Percentiles rank a stretch among this genome's conserved stretches.
Evolutionary conservation across 1,140 invertebrate species (phyloP).

Genomic region (Drosophila murphyi): DNA sequence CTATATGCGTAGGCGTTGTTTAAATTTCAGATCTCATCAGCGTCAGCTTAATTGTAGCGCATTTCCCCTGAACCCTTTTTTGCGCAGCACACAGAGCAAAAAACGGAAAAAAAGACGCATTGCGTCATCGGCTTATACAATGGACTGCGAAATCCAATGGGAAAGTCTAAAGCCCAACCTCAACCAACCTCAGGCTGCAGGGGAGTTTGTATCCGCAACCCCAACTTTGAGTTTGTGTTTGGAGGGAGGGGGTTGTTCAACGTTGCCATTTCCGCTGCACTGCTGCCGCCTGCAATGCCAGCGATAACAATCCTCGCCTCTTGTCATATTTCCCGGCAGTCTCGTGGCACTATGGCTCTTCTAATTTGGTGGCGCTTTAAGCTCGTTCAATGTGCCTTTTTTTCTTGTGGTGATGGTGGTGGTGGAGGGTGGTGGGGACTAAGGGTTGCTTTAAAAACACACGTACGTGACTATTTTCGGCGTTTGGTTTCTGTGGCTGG

Average conservation of each 20-base stretch:
- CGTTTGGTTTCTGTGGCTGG: slow-evolving; percentile 41
- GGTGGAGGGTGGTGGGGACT: slow-evolving; percentile 29
- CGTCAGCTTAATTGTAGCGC: slow-evolving; percentile 63
- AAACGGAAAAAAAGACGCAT: slow-evolving; percentile 53
- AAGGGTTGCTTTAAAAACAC: slow-evolving; percentile 74
- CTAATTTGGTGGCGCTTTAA: slow-evolving; percentile 77
- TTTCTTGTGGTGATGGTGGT: not conserved
- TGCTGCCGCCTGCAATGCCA: slow-evolving; percentile 51
- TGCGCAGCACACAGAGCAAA: not conserved
- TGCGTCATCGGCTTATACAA: slow-evolving; percentile 68
- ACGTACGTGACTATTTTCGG: slow-evolving; percentile 65
- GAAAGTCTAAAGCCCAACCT: slow-evolving; percentile 33
- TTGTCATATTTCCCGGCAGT: slow-evolving; percentile 68
- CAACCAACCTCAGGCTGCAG: not conserved
- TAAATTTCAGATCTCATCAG: slow-evolving; percentile 12
- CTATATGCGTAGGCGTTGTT: slow-evolving; percentile 8
- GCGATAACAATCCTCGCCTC: slow-evolving; percentile 61
- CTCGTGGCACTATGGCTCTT: slow-evolving; percentile 48
- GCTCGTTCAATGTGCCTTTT: slow-evolving; percentile 43
- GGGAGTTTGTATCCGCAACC: not conserved
- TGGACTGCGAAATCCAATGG: slow-evolving; percentile 47
- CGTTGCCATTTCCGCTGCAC: slow-evolving; percentile 61
- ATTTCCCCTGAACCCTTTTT: slow-evolving; percentile 67
- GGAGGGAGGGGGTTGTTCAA: slow-evolving; percentile 43
- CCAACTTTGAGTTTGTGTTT: not conserved